These are phyloP conservation scores for Nasalis larvatus DNA, from an alignment of 2,113 vertebrate species.

Conservation along the genomic window DNA sequence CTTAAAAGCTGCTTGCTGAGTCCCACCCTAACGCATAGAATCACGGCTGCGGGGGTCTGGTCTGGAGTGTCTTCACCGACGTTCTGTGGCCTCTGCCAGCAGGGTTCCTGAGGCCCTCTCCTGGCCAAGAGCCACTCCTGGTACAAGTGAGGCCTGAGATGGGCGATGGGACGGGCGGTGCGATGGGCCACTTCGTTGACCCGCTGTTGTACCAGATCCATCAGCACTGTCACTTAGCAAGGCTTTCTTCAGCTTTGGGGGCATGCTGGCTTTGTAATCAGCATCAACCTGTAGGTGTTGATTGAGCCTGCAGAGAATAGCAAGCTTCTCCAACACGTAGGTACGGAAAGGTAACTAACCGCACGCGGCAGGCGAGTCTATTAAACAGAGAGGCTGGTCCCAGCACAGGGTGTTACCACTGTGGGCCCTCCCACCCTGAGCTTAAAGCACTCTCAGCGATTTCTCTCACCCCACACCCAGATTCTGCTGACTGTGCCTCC, in stretches of 20 bases:
- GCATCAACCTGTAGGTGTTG: not conserved
- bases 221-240: not conserved
- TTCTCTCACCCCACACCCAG: not conserved
- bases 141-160: not conserved
- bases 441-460: not conserved
- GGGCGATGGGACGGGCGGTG: not conserved
- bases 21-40: not conserved
- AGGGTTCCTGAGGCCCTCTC: not conserved
- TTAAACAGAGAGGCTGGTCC: not conserved
- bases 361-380: not conserved
- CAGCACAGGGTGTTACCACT: not conserved
- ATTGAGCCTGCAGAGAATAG: not conserved
- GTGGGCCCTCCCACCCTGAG: not conserved
- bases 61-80: not conserved
- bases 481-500: not conserved
- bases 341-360: not conserved
- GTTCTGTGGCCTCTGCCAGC: too few relatives aligned
- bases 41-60: rapidly evolving
- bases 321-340: not conserved
- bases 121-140: not conserved
- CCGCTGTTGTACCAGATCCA: not conserved
- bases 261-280: not conserved
- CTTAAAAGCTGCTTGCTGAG: not conserved
- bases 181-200: rapidly evolving
- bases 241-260: not conserved